Evolutionary conservation across 2,888 invertebrate genomes (phyloP), one percentile per base, ranked within the genome.

Genomic region (Callyntrura sp.): DNA sequence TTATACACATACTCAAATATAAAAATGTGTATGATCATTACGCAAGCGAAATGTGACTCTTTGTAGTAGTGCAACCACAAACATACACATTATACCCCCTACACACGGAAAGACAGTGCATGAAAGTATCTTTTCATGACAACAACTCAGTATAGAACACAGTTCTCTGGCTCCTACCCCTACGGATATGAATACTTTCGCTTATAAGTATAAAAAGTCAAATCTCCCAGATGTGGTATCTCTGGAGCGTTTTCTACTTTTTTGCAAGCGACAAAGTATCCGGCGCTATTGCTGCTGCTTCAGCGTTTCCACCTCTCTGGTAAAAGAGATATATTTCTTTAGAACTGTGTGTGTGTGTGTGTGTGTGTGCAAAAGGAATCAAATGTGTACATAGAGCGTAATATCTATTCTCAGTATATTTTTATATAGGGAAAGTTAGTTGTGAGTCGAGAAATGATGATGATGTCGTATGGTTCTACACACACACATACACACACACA

Each of bases 181-280:
- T 6, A 57, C 17, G 17, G 6, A 14, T 65, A 65, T 8, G 25
- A 65, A 65, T 25, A 25, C 14, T 65, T 14, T 65, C 35, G 23
- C 14, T 12, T 35, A 57, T 28, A n/a, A n/a, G n/a, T n/a, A 9
- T 57, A 55, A 5, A 45, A 62, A 81, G 60, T 43, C 45, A 17
- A 14, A 12, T 79, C 81, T 81, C 57, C 57, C 87, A 81, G 55
- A 86, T 78, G 60, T 78, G 43, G 35, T 73, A 57, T 86, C 85
- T 86, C 70, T 65, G 51, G 78, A 86, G 79, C 62, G 55, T 35
- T 70, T 68, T 45, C 25, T 28, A 8, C 60, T 70, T 90, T 82
- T 90, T 82, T 76, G 86, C 82, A 81, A 90, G 90, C 65, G 70
- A 57, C 70, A 83, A 82, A 48, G 78, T 86, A 86, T 90, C 86